Evolutionary conservation across 2,113 vertebrate species (phyloP).

Genomic region (Pavo muticus): DNA sequence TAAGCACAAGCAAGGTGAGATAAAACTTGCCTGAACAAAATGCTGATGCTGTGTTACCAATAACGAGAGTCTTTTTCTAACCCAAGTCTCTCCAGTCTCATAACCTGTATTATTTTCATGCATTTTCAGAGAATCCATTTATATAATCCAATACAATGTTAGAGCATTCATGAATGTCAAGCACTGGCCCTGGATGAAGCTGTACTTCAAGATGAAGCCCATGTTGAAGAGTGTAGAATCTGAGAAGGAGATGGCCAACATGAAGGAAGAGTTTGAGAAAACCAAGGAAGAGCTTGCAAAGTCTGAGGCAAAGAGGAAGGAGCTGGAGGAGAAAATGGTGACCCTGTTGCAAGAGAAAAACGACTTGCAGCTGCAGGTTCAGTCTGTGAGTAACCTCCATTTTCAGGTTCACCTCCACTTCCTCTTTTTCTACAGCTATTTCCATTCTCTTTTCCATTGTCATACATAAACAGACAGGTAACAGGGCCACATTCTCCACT

Average conservation of each 20-base stretch:
- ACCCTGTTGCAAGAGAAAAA: slow-evolving; percentile 86
- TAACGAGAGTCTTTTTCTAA: not conserved
- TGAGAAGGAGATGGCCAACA: slow-evolving; percentile 74
- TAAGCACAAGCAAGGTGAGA: not conserved
- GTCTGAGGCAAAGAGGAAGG: slow-evolving; percentile 83
- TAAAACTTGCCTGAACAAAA: not conserved
- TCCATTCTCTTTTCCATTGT: not conserved
- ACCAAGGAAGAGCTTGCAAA: slow-evolving; percentile 83
- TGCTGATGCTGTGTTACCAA: not conserved
- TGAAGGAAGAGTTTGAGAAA: slow-evolving; percentile 85
- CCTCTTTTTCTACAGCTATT: not conserved
- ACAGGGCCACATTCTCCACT: not conserved
- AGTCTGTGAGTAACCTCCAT: slow-evolving; percentile 68
- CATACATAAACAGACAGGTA: not conserved
- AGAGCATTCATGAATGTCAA: slow-evolving; percentile 58
- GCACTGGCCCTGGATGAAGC: slow-evolving; percentile 84
- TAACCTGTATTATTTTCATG: not conserved
- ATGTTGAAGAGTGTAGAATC: slow-evolving; percentile 88
- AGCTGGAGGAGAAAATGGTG: slow-evolving; percentile 89
- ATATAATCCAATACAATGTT: slow-evolving; percentile 89
- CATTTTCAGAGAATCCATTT: slow-evolving; percentile 84
- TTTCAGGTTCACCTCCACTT: not conserved
- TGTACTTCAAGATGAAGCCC: slow-evolving; percentile 82
- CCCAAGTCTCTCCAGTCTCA: not conserved
- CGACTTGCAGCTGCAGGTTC: slow-evolving; percentile 79